A percentile compares a stretch with the other conserved stretches of the same genome.
These are phyloP conservation scores for Xenotilapia leptura DNA, from an alignment of 2,113 vertebrate species.

Conservation along the genomic window DNA sequence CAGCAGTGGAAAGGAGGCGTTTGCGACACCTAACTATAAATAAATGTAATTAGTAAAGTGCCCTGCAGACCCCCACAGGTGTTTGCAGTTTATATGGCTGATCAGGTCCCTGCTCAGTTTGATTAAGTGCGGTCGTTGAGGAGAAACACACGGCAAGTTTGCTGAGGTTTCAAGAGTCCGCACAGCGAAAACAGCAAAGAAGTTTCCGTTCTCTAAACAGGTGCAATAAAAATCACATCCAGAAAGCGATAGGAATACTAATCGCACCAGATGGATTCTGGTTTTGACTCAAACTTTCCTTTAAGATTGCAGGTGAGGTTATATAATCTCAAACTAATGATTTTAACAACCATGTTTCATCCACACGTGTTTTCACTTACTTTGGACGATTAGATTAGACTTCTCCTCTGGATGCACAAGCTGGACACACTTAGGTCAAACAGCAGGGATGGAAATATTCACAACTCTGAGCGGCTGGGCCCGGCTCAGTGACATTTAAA, in stretches of 20 bases:
- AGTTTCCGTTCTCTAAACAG: not conserved
- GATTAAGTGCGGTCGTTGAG: not conserved
- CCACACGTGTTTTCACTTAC: not conserved
- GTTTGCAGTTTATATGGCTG: not conserved
- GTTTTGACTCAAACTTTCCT: not conserved
- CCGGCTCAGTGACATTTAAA: not conserved
- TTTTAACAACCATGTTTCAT: not conserved
- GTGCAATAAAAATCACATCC: not conserved
- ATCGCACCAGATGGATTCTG: not conserved
- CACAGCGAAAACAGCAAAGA: not conserved
- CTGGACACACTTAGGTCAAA: not conserved
- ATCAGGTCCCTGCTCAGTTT: not conserved
- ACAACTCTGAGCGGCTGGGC: not conserved
- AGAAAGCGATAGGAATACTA: not conserved
- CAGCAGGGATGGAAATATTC: not conserved
- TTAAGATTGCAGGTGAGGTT: not conserved
- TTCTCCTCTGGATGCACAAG: not conserved
- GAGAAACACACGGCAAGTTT: not conserved
- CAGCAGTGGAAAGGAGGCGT: not conserved
- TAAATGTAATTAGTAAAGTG: conserved; percentile 2
- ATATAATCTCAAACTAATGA: not conserved
- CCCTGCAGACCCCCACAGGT: not conserved
- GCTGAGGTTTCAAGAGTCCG: not conserved
- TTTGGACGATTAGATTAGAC: not conserved
- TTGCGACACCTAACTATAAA: conserved; percentile 7